Conservation (phyloP, 2,797 vertebrate species). For the Dicrostonyx torquatus region DNA sequence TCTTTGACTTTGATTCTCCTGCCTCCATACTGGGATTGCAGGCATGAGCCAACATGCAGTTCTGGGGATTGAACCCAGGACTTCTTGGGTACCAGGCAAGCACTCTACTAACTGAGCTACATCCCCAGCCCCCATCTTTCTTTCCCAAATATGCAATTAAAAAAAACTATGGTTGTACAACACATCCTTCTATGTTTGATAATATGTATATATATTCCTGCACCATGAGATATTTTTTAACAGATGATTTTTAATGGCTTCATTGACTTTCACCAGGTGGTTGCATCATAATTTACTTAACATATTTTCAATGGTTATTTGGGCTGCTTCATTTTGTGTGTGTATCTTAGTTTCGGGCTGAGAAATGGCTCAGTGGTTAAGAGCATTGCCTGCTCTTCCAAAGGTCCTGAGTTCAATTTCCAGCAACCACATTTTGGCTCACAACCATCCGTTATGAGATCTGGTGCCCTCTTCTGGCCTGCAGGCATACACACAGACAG, state of each 20-base stretch:
- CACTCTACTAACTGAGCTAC: not conserved
- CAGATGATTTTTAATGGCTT: not conserved
- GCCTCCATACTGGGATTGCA: not conserved
- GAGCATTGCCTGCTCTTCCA: too few relatives aligned
- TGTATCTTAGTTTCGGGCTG: too few relatives aligned
- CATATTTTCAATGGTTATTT: constrained; percentile 34
- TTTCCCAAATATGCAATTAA: not conserved
- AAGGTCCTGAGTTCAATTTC: too few relatives aligned
- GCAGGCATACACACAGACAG: too few relatives aligned
- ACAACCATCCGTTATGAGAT: too few relatives aligned
- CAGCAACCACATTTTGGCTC: too few relatives aligned
- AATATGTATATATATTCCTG: not conserved
- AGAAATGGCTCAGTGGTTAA: too few relatives aligned
- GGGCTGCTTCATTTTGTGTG: not conserved
- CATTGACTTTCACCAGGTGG: not conserved
- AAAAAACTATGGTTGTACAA: not conserved
- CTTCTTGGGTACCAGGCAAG: not conserved
- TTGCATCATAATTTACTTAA: not conserved
- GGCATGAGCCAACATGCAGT: not conserved
- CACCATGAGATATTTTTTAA: not conserved
- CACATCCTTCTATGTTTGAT: not conserved
- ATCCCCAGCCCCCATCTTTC: too few relatives aligned
- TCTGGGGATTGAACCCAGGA: not conserved
- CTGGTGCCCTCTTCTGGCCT: too few relatives aligned
- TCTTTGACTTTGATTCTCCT: not conserved